A percentile compares a stretch with the other conserved stretches of the same genome.
phyloP scores from a whole-genome alignment of 1,140 invertebrate genomes.

The Acromyrmex charruanus region DNA sequence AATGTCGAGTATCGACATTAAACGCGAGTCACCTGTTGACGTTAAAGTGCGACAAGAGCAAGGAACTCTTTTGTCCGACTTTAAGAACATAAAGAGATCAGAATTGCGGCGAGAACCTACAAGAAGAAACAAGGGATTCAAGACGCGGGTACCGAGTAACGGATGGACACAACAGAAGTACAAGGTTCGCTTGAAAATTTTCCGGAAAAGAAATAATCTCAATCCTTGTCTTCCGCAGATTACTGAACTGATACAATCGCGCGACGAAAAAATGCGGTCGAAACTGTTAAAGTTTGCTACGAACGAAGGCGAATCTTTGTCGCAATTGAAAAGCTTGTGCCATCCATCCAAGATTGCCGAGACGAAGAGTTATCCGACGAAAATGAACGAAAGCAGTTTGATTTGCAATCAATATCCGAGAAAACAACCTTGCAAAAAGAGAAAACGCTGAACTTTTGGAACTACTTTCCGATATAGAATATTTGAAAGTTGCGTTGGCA shows the following conservation, averaged over 20 bases:
- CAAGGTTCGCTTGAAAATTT: constrained; percentile 61
- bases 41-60: too few species aligned
- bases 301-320: neutral
- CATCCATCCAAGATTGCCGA: neutral
- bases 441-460: neutral
- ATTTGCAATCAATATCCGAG: neutral
- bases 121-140: neutral
- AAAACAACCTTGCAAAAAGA: neutral
- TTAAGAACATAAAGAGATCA: neutral
- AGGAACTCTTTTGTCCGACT: too few species aligned
- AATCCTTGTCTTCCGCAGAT: constrained; percentile 54
- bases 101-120: neutral
- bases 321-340: neutral
- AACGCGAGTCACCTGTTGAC: neutral
- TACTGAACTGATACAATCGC: constrained; percentile 13
- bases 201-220: constrained; percentile 39
- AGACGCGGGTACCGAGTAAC: neutral
- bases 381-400: neutral
- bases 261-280: neutral
- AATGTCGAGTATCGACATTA: neutral
- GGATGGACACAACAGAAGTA: constrained; percentile 66
- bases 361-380: constrained; percentile 10
- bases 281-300: neutral
- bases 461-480: neutral
- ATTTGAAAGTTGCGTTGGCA: neutral